phyloP scores from a whole-genome alignment of 2,888 invertebrate genomes.

The Hirudinaria manillensis region DNA sequence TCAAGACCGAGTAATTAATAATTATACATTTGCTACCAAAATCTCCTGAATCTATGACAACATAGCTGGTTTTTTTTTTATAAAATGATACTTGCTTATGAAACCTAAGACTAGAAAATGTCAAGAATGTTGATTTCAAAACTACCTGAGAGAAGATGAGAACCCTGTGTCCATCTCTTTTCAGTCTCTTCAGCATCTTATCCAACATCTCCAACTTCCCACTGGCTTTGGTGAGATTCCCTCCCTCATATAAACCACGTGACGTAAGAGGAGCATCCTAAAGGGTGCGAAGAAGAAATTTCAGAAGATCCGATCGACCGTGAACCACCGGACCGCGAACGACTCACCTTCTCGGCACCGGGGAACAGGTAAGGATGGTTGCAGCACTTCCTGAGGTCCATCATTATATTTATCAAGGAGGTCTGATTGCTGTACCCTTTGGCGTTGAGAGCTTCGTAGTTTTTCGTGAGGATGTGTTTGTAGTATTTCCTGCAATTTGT shows the following conservation, averaged over 20 bases:
- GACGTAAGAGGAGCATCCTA: conserved; percentile 63
- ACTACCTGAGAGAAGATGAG: conserved; percentile 82
- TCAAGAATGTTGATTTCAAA: no score
- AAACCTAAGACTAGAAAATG: no score
- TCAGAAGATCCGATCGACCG: background rate
- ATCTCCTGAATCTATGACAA: no score
- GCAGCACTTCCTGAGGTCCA: conserved; percentile 96
- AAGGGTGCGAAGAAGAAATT: background rate
- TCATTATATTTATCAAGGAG: conserved; percentile 90
- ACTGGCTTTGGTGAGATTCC: conserved; percentile 78
- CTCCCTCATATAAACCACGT: conserved; percentile 85
- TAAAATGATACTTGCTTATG: no score
- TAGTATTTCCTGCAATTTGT: conserved; percentile 70
- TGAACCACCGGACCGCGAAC: no score
- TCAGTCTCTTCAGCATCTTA: conserved; percentile 81
- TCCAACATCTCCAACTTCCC: conserved; percentile 85
- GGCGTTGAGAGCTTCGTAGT: conserved; percentile 90
- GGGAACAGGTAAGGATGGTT: conserved; percentile 96
- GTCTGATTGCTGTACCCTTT: conserved; percentile 72
- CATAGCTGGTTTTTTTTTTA: no score
- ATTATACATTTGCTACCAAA: no score
- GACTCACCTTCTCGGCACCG: conserved; percentile 64
- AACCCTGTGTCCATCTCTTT: conserved; percentile 85
- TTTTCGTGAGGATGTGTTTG: conserved; percentile 90
- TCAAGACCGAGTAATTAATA: no score